Base-by-base conservation (phyloP, 2,113 vertebrate species). In the Albula glossodonta region DNA sequence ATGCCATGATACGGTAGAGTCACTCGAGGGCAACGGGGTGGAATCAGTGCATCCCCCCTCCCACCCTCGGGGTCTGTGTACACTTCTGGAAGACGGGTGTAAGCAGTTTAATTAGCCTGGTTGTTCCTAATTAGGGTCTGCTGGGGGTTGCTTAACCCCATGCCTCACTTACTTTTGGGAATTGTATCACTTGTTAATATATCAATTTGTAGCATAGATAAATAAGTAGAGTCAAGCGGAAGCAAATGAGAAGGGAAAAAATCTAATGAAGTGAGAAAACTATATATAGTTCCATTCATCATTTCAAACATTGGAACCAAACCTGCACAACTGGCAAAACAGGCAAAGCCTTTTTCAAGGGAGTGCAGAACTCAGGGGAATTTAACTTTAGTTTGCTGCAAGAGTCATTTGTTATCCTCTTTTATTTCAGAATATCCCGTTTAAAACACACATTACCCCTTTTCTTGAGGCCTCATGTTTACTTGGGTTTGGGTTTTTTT, bases 61-160 rank as follows among this genome's bases (percentile, higher is more conserved):
- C 31, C 51, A 12, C 6, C n/a, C n/a, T n/a, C 41, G 51, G 12
- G 51, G 13, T 15, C 4, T 49, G n/a, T 15, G 12, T 84, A 49
- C 48, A 12, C 52, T 3, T 79, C 11, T 57, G 77, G 10, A 50
- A 22, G 15, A 57, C 31, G 51, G 19, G 17, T 60, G 9, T 8
- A 17, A 50, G 52, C 7, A 48, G 52, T 17, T 8, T 79, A 85
- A 79, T 85, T 79, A 85, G 8, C 84, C 41, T 60, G n/a, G 70
- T 85, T 85, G 48, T 78, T 60, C 31, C 12, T 78, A 85, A 79
- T 31, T n/a, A 8, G 15, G 51, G 25, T 56, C 52, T 85, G 25
- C 51, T 79, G 84, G 53, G 83, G 51, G 56, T 5, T 57, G 51
- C 31, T 31, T 78, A 80, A 79, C 41, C 53, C 31, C 48, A 70